Percentiles rank a stretch among this genome's conserved stretches.
Conservation (phyloP, 2,797 vertebrate species). For the Argyrosomus regius region DNA sequence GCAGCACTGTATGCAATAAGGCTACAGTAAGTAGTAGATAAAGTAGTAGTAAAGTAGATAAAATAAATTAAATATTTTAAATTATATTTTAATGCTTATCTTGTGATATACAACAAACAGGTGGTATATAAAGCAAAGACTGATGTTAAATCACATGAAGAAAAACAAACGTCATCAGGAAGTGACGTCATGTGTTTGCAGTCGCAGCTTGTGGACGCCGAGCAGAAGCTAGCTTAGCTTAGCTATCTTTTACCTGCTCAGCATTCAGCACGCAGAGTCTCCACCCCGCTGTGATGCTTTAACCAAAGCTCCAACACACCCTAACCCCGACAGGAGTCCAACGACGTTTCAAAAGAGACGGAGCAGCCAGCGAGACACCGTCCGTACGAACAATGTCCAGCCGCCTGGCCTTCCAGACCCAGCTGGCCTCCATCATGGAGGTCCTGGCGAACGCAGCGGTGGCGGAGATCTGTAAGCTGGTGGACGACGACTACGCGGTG, state of each 20-base stretch:
- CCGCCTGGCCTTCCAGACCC: constrained; percentile 85
- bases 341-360: background rate
- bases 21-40: too few relatives aligned
- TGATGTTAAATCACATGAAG: background rate
- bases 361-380: background rate
- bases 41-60: too few relatives aligned
- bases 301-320: background rate
- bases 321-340: background rate
- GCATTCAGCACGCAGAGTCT: background rate
- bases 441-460: constrained; percentile 86
- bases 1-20: too few relatives aligned
- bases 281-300: constrained; percentile 3
- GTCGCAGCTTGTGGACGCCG: too few relatives aligned
- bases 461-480: constrained; percentile 87
- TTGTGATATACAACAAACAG: background rate
- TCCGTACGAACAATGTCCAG: constrained; percentile 68
- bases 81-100: too few relatives aligned
- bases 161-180: constrained; percentile 2
- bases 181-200: constrained; percentile 1
- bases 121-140: background rate
- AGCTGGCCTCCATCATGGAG: constrained; percentile 89
- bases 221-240: background rate
- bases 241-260: background rate
- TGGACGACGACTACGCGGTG: constrained; percentile 86
- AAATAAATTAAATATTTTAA: too few relatives aligned